These are phyloP conservation scores for Callinectes sapidus DNA, from an alignment of 2,888 invertebrate species.

Conservation along the genomic window DNA sequence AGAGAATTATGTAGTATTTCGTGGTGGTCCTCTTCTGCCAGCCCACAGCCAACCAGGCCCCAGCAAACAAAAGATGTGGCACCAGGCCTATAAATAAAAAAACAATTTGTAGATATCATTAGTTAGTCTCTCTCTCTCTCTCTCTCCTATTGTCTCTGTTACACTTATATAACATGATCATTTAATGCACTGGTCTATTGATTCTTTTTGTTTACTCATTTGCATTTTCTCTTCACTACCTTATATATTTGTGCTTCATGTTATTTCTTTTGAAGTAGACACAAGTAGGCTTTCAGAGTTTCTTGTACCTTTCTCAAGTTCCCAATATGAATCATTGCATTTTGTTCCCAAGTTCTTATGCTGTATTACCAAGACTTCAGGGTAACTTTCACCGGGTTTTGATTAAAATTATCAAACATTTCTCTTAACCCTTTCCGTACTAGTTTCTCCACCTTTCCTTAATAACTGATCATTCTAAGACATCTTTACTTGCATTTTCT, in stretches of 20 bases:
- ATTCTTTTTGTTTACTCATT: no score
- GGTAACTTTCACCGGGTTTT: background rate
- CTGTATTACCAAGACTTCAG: background rate
- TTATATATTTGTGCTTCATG: no score
- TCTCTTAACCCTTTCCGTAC: no score
- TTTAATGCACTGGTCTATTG: background rate
- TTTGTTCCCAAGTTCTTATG: background rate
- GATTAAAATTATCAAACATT: background rate
- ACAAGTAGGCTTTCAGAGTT: no score
- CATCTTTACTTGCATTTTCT: no score
- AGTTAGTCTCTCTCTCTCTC: background rate
- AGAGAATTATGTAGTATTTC: background rate
- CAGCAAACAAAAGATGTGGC: background rate
- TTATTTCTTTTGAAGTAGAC: no score
- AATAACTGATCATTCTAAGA: no score
- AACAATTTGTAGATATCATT: background rate
- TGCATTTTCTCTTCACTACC: no score
- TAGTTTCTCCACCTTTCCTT: background rate
- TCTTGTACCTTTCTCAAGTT: no score
- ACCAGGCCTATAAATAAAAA: conserved; percentile 3
- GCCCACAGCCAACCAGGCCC: background rate
- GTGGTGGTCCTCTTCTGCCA: background rate
- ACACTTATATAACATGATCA: background rate
- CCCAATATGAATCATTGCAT: no score
- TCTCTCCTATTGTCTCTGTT: background rate